Conservation (phyloP, 2,113 vertebrate species). For the Myiozetetes cayanensis region DNA sequence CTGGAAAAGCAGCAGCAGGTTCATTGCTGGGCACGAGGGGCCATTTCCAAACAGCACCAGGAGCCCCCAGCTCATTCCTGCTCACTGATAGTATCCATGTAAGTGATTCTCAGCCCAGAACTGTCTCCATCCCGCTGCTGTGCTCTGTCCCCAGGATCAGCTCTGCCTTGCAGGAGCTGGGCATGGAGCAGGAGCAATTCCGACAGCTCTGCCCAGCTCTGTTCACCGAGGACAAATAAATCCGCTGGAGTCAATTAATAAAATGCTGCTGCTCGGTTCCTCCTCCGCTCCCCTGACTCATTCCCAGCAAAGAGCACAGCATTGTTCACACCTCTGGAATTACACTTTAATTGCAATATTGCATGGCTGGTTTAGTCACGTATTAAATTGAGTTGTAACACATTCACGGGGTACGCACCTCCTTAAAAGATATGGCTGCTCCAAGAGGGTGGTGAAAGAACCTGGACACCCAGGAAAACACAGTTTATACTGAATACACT, state of each 20-base stretch:
- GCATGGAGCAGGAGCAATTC: not conserved
- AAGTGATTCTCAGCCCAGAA: not conserved
- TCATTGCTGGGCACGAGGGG: rapidly evolving
- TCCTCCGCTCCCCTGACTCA: constrained; percentile 25
- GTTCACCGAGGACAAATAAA: not conserved
- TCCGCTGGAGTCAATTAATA: constrained; percentile 17
- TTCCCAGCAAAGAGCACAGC: not conserved
- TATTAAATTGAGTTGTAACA: not conserved
- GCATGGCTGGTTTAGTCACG: constrained; percentile 3
- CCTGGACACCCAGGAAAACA: not conserved
- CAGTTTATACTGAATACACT: rapidly evolving
- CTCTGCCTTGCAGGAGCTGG: not conserved
- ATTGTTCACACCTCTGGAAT: constrained; percentile 21
- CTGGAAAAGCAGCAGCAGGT: not conserved
- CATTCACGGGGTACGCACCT: not conserved
- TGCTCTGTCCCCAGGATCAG: not conserved
- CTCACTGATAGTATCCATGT: not conserved
- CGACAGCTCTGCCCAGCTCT: not conserved
- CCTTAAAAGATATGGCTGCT: not conserved
- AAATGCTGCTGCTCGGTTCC: not conserved
- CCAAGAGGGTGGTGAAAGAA: not conserved
- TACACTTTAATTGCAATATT: constrained; percentile 14
- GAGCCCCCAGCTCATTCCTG: not conserved
- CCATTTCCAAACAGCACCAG: not conserved
- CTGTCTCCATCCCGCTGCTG: not conserved